phyloP scores from a whole-genome alignment of 2,113 vertebrate genomes.

The Gallinago paraguaiae region DNA sequence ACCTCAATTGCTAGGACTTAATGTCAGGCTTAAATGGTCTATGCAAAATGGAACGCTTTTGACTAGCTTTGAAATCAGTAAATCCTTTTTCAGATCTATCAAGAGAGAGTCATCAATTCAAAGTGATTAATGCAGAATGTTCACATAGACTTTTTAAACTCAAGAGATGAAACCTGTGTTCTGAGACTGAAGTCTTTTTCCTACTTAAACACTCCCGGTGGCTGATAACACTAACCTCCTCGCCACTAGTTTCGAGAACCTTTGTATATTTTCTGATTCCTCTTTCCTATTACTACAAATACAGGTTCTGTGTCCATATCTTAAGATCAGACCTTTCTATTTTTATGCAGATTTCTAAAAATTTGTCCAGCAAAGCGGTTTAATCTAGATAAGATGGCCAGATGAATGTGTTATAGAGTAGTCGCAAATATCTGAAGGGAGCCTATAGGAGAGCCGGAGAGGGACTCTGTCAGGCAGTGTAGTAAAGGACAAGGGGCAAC shows the following conservation, averaged over 20 bases:
- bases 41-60: background rate
- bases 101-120: background rate
- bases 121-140: background rate
- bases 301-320: no score
- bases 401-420: background rate
- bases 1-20: fast-evolving
- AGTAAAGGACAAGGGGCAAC: no score
- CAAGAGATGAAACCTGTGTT: background rate
- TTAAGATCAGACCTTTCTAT: background rate
- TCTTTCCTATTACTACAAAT: background rate
- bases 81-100: background rate
- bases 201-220: background rate
- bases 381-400: background rate
- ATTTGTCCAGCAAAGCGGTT: background rate
- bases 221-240: background rate
- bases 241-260: background rate
- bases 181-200: background rate
- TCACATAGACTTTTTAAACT: background rate
- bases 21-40: background rate
- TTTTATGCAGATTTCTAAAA: background rate
- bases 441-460: no score
- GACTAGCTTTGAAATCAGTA: background rate
- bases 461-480: no score
- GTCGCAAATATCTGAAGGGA: background rate
- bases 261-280: background rate